Base-by-base conservation (phyloP, 2,888 invertebrate species). In the Hololepta plana region DNA sequence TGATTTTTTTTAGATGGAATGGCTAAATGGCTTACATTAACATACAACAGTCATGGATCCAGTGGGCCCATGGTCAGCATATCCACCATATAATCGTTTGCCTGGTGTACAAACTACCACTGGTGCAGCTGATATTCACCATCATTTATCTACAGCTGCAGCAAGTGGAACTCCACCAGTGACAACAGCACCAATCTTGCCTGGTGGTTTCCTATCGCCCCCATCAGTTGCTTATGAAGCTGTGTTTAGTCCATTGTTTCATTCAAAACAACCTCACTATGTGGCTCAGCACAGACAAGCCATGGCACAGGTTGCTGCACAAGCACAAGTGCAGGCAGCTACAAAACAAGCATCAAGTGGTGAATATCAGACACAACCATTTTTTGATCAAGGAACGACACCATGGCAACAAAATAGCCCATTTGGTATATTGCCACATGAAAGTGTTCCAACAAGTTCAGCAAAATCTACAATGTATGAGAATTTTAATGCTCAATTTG, bases 11-110 rank as follows among this genome's bases (percentile, higher is more conserved):
- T 37, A 54, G 53, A 54, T 54, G 53, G 53, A 47, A 53, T 54
- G 53, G 52, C 46, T 43, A 44, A 40, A 43, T 42, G 36, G 43
- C 35, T 35, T 35, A 30, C 28, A 24, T 35, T 42, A 40, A 35
- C 30, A 32, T 21, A 27, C 26, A 30, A 31, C 33, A 41, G 39
- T 35, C 39, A 84, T 84, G 82, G 84, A 84, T 73, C 82, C 82
- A 54, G 79, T 77, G 57, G 80, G 79, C 62, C 80, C 82, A 62
- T 84, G 84, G 84, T 71, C 73, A 52, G 72, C 72, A 52, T 76
- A 76, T 57, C 65, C 72, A 51, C 73, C 79, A 43, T 82, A 82
- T 65, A 81, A 81, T 61, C 74, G 82, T 46, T 61, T 82, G 55
- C 67, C 75, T 39, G 67, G 69, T 43, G 70, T 72, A 40, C 71